Percentiles rank a stretch among this genome's conserved stretches.
phyloP scores from a whole-genome alignment of 2,888 invertebrate genomes.

The Zootermopsis nevadensis region DNA sequence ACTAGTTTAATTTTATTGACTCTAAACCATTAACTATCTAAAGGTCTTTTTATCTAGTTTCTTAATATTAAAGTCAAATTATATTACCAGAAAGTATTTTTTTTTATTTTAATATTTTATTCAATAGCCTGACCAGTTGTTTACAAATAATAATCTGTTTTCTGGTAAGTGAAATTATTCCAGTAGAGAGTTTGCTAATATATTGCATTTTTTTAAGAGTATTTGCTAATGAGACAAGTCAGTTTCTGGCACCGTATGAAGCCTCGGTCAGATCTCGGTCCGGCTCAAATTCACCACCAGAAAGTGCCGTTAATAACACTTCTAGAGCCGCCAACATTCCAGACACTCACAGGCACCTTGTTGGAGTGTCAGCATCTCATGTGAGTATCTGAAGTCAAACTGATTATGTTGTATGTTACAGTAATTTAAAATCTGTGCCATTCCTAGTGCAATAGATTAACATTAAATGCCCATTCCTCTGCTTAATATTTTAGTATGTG shows the following conservation, averaged over 20 bases:
- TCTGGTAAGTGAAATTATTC: neutral
- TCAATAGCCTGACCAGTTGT: no score
- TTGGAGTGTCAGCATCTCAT: constrained; percentile 63
- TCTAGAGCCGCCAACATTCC: constrained; percentile 41
- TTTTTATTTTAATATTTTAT: no score
- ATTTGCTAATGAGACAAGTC: constrained; percentile 79
- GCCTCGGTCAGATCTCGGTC: constrained; percentile 71
- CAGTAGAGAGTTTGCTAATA: neutral
- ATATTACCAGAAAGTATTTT: no score
- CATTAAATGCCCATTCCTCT: no score
- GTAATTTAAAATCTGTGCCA: no score
- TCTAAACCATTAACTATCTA: no score
- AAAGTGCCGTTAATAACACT: constrained; percentile 10
- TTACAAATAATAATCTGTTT: neutral
- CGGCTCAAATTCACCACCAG: constrained; percentile 63
- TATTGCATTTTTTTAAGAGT: constrained; percentile 66
- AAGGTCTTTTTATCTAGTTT: no score
- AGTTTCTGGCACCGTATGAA: constrained; percentile 80
- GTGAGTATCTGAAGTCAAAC: constrained; percentile 59
- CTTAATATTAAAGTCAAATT: no score
- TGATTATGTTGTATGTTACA: no score
- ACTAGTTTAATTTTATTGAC: no score
- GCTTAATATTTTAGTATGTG: no score
- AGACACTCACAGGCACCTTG: constrained; percentile 50
- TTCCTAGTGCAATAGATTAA: no score